Percentiles rank a stretch among this genome's conserved stretches.
Conservation (phyloP, 2,797 vertebrate species). For the Semotilus atromaculatus region DNA sequence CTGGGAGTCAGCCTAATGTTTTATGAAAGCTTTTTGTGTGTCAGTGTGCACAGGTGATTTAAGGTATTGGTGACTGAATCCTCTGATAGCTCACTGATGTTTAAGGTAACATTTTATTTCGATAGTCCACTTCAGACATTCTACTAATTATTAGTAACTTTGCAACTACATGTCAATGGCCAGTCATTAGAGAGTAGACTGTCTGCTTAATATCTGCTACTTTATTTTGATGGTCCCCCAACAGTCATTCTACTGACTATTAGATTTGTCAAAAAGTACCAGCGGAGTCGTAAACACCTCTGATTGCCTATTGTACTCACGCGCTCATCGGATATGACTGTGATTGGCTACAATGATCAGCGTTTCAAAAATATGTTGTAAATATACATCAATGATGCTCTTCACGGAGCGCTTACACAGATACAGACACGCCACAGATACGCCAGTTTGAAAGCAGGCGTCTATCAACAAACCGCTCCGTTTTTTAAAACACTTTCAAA, state of each 20-base stretch:
- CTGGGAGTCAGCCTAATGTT: slow-evolving; percentile 37
- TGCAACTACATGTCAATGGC: neutral
- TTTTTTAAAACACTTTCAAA: too few species aligned
- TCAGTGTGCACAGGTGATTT: neutral
- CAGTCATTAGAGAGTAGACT: neutral
- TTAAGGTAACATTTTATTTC: neutral
- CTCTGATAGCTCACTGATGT: neutral
- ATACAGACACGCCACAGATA: too few species aligned
- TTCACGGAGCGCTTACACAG: too few species aligned
- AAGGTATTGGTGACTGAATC: neutral
- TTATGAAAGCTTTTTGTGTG: slow-evolving; percentile 8
- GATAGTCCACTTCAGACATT: neutral
- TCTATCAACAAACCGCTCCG: too few species aligned
- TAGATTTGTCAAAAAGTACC: neutral
- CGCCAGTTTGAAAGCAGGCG: too few species aligned
- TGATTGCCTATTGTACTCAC: too few species aligned
- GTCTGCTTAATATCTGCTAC: neutral
- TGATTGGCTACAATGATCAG: too few species aligned
- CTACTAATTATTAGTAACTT: neutral
- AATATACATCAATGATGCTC: too few species aligned
- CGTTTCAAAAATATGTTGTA: too few species aligned
- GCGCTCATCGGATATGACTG: too few species aligned
- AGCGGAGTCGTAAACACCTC: too few species aligned
- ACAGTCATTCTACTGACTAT: neutral
- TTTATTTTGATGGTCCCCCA: neutral